Evolutionary conservation across 2,113 vertebrate genomes (phyloP).

Genomic region (Cathartes aura): DNA sequence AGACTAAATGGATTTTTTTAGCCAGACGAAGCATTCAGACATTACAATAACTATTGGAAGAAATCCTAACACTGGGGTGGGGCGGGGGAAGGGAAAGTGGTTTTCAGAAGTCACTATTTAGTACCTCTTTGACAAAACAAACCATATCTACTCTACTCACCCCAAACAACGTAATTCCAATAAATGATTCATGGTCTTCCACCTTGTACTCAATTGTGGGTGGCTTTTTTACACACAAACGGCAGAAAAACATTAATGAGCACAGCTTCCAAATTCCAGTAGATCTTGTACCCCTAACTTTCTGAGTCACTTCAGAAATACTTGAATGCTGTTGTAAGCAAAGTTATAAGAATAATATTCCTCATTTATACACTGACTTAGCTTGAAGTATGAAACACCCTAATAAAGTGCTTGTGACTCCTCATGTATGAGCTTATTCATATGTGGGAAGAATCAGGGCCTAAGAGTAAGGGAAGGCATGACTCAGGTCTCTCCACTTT

Average conservation of each 20-base stretch:
- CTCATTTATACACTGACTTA: background rate
- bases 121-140: background rate
- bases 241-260: background rate
- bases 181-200: background rate
- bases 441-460: background rate
- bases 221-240: background rate
- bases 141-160: background rate
- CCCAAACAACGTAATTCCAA: background rate
- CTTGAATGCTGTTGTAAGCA: background rate
- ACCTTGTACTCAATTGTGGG: background rate
- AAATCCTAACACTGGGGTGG: background rate
- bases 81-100: background rate
- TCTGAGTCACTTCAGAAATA: background rate
- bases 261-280: background rate
- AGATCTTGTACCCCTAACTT: background rate
- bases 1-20: background rate
- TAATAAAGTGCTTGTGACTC: background rate
- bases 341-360: background rate
- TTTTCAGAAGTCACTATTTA: background rate
- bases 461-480: background rate
- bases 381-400: background rate
- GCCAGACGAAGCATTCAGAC: background rate
- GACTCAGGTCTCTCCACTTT: background rate
- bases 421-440: background rate
- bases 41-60: background rate